A percentile compares a stretch with the other conserved stretches of the same genome.
phyloP scores from a whole-genome alignment of 2,888 invertebrate genomes.

The Heliothis peltigera region DNA sequence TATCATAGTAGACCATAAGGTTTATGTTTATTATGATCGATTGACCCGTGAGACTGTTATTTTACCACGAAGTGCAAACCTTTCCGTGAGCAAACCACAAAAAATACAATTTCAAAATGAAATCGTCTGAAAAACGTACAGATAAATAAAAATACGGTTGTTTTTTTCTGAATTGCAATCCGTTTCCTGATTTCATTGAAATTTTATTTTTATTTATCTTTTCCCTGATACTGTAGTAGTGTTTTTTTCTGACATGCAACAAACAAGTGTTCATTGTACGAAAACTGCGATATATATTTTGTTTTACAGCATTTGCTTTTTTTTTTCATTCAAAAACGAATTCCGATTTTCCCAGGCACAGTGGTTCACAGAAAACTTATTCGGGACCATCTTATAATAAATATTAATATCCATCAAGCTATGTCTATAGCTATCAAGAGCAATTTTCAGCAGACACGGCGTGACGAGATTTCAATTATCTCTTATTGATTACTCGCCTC shows the following conservation, averaged over 20 bases:
- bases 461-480: not conserved
- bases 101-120: not conserved
- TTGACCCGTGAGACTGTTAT: too few relatives aligned
- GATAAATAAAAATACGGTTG: not conserved
- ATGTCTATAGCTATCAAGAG: not conserved
- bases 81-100: too few relatives aligned
- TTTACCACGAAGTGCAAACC: too few relatives aligned
- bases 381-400: not conserved
- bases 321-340: not conserved
- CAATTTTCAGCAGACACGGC: not conserved
- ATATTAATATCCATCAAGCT: not conserved
- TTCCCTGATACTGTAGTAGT: not conserved
- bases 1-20: too few relatives aligned
- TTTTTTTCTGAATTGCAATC: not conserved
- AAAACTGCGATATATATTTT: not conserved
- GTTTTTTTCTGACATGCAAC: not conserved
- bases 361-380: not conserved
- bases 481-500: not conserved
- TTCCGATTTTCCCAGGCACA: not conserved
- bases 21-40: too few relatives aligned
- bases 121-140: not conserved
- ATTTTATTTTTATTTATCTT: constrained; percentile 1
- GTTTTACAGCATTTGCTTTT: not conserved
- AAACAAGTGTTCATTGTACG: not conserved
- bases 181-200: not conserved